Percentiles rank a stretch among this genome's conserved stretches.
Evolutionary conservation across 2,113 vertebrate species (phyloP).

Genomic region (Rhinolophus ferrumequinum): DNA sequence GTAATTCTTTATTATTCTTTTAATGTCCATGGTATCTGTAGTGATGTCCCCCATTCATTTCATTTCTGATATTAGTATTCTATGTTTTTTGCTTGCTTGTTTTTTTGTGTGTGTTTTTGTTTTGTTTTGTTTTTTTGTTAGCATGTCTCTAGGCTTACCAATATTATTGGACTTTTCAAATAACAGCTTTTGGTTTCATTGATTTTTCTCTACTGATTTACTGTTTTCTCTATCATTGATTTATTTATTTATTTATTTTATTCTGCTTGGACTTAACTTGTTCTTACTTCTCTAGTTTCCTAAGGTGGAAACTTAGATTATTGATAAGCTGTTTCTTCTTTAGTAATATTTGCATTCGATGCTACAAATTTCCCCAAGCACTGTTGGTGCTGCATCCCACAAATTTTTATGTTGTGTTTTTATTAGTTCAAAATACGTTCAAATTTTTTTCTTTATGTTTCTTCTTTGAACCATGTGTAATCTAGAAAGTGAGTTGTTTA

Average conservation of each 20-base stretch:
- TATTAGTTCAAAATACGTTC: neutral
- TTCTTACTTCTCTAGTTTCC: neutral
- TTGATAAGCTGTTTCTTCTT: neutral
- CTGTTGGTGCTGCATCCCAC: neutral
- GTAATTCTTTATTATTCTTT: neutral
- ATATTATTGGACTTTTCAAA: neutral
- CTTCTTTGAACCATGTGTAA: neutral
- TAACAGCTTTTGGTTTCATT: neutral
- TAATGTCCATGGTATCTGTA: neutral
- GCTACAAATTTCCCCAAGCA: neutral
- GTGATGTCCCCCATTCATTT: neutral
- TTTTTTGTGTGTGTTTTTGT: neutral
- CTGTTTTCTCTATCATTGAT: neutral
- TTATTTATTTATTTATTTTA: neutral
- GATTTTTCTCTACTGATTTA: neutral
- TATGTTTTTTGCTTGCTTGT: neutral
- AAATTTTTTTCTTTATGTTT: neutral
- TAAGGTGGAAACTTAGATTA: neutral
- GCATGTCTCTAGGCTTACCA: neutral
- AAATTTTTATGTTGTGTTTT: neutral
- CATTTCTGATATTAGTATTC: neutral
- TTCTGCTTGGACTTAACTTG: neutral
- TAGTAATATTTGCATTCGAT: neutral
- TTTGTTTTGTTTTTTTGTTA: neutral
- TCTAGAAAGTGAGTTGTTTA: neutral